These are phyloP conservation scores for Morone saxatilis DNA, from an alignment of 2,113 vertebrate genomes.

Conservation along the genomic window DNA sequence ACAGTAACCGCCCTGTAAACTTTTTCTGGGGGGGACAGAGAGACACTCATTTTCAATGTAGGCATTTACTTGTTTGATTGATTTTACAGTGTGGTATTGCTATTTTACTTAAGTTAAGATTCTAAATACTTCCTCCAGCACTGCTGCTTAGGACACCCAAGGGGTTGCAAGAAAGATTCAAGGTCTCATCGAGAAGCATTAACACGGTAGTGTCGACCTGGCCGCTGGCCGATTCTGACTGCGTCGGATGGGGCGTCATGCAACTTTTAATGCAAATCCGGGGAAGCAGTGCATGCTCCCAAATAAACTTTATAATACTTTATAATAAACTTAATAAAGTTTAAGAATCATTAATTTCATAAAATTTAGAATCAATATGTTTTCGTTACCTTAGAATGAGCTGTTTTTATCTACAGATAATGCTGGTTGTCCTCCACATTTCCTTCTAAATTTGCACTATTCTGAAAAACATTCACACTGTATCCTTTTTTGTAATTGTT, in stretches of 20 bases:
- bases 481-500: not conserved
- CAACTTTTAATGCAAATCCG: not conserved
- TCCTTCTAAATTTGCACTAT: not conserved
- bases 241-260: no score
- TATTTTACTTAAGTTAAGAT: not conserved
- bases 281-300: not conserved
- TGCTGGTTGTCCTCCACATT: no score
- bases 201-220: no score
- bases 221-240: not conserved
- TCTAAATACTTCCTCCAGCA: not conserved
- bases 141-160: not conserved
- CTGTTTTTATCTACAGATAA: no score
- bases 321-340: not conserved
- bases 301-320: not conserved
- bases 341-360: no score
- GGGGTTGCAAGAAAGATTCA: not conserved
- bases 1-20: not conserved
- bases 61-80: not conserved
- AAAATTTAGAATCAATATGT: no score
- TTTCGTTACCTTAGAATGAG: no score
- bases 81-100: no score
- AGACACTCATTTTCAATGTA: no score
- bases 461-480: not conserved
- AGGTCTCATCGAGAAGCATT: no score
- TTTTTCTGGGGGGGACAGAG: no score